These are phyloP conservation scores for Lacanobia oleracea DNA, from an alignment of 2,888 invertebrate genomes.

Conservation along the genomic window DNA sequence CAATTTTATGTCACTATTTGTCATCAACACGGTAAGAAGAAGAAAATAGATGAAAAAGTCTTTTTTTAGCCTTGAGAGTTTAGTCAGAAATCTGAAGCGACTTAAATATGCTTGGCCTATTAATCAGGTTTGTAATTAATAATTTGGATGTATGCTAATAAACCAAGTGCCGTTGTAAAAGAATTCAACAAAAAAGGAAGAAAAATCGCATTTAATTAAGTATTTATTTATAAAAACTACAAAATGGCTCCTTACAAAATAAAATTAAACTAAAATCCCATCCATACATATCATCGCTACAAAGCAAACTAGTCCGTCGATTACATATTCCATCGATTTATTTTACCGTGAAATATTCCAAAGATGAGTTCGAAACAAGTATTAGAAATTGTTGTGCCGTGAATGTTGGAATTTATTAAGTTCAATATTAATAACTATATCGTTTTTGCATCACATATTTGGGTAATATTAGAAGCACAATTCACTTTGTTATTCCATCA, in stretches of 20 bases:
- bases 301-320: slow-evolving; percentile 68
- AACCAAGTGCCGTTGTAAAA: neutral
- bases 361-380: slow-evolving; percentile 38
- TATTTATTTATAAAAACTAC: slow-evolving; percentile 60
- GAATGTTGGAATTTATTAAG: slow-evolving; percentile 8
- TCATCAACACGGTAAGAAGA: too few relatives aligned
- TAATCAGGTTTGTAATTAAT: too few relatives aligned
- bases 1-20: too few relatives aligned
- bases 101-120: too few relatives aligned
- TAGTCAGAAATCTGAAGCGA: too few relatives aligned
- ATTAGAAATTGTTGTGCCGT: slow-evolving; percentile 28
- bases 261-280: slow-evolving; percentile 36
- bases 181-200: neutral
- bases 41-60: too few relatives aligned
- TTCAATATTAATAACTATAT: slow-evolving; percentile 11
- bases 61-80: too few relatives aligned
- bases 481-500: slow-evolving; percentile 36
- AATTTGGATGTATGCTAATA: too few relatives aligned
- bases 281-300: slow-evolving; percentile 55
- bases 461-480: slow-evolving; percentile 28
- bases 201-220: slow-evolving; percentile 45
- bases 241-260: slow-evolving; percentile 59
- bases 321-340: slow-evolving; percentile 65
- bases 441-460: slow-evolving; percentile 35
- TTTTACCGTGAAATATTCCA: slow-evolving; percentile 61